A percentile compares a stretch with the other conserved stretches of the same genome.
These are phyloP conservation scores for Thymelicus sylvestris DNA, from an alignment of 2,888 invertebrate species.

Conservation along the genomic window DNA sequence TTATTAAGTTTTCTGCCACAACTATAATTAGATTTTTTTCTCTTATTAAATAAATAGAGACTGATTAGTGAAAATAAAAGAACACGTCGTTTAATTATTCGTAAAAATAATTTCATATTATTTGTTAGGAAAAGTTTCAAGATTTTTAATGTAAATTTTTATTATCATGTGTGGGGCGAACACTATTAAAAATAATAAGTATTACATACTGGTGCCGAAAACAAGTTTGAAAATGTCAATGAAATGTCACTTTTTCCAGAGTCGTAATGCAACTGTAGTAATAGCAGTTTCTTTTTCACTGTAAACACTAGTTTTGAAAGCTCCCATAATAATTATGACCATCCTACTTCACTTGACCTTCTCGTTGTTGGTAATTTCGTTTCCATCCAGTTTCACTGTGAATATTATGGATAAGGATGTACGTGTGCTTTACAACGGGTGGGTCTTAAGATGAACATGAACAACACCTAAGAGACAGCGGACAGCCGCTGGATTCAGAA, in stretches of 20 bases:
- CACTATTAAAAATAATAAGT: neutral
- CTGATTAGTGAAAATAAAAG: no score
- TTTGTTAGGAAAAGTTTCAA: neutral
- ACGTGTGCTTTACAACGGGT: no score
- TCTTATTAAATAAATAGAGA: no score
- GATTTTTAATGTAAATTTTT: neutral
- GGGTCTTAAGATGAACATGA: no score
- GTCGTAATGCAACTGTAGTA: neutral
- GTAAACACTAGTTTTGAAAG: slow-evolving; percentile 17
- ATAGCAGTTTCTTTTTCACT: slow-evolving; percentile 2
- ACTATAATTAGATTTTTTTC: no score
- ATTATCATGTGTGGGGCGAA: no score
- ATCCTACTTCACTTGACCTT: slow-evolving; percentile 8
- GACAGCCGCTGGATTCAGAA: no score
- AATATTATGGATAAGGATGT: no score
- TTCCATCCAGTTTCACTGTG: neutral
- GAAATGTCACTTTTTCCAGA: slow-evolving; percentile 14
- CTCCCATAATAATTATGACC: slow-evolving; percentile 17
- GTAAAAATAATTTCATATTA: no score
- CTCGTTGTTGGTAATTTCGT: neutral
- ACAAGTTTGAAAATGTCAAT: slow-evolving; percentile 15
- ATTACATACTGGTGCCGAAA: neutral
- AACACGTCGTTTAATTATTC: no score
- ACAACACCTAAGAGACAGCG: no score
- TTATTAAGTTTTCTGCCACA: no score